A percentile compares a stretch with the other conserved stretches of the same genome.
Conservation (phyloP, 2,888 invertebrate species). For the Dryobotodes eremita region DNA sequence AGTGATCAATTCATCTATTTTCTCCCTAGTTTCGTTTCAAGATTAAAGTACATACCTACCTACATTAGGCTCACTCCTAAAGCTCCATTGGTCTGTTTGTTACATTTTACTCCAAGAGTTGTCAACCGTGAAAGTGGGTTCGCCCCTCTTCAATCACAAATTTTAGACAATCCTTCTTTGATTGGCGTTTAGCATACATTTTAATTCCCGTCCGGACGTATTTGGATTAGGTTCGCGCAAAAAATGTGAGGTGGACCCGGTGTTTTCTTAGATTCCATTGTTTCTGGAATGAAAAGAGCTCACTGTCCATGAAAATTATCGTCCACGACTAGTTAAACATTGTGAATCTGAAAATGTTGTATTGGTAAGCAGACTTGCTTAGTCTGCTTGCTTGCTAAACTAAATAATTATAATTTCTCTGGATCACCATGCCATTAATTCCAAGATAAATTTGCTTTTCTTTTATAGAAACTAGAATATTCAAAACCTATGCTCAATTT, state of each 20-base stretch:
- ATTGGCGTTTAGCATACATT: slow-evolving; percentile 33
- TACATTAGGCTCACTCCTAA: background rate
- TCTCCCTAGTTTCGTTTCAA: background rate
- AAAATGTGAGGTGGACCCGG: background rate
- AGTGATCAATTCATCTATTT: background rate
- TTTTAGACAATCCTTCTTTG: slow-evolving; percentile 44
- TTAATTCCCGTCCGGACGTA: slow-evolving; percentile 10
- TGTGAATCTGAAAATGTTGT: too few species aligned
- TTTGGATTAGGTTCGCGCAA: background rate
- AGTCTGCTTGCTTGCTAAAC: too few species aligned
- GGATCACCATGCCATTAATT: background rate
- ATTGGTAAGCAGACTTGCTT: too few species aligned
- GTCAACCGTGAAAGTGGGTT: slow-evolving; percentile 64
- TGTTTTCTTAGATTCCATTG: background rate
- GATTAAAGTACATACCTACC: slow-evolving; percentile 3
- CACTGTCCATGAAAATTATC: background rate
- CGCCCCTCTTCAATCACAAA: slow-evolving; percentile 59
- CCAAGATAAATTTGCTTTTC: background rate
- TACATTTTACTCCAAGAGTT: slow-evolving; percentile 48
- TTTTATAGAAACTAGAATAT: background rate
- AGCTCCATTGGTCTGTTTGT: slow-evolving; percentile 3
- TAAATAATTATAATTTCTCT: too few species aligned
- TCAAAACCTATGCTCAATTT: background rate
- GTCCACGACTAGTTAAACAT: background rate
- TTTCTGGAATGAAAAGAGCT: background rate